Percentiles rank a stretch among this genome's conserved stretches.
These are phyloP conservation scores for Tetrax tetrax DNA, from an alignment of 2,113 vertebrate genomes.

Conservation along the genomic window DNA sequence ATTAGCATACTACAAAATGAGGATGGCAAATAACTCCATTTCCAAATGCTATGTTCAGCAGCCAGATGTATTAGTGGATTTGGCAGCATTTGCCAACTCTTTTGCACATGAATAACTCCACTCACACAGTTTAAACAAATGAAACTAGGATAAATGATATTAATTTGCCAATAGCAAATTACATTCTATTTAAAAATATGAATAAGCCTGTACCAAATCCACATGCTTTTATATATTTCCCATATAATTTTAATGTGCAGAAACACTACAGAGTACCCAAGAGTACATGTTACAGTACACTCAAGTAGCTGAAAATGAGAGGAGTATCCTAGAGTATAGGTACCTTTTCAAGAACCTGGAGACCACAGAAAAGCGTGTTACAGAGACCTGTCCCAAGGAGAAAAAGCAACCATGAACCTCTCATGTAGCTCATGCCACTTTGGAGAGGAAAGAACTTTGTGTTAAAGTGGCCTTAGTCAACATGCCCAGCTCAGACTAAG, in stretches of 20 bases:
- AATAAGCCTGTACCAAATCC: constrained; percentile 2
- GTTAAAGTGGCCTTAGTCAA: not conserved
- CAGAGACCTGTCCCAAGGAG: not conserved
- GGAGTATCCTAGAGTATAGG: not conserved
- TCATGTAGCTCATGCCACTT: not conserved
- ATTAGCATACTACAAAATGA: constrained; percentile 6
- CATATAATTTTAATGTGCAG: not conserved
- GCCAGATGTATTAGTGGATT: constrained; percentile 39
- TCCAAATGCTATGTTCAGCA: constrained; percentile 19
- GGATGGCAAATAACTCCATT: constrained; percentile 6
- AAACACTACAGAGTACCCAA: not conserved
- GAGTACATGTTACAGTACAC: not conserved
- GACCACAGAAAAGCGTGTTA: too few species aligned
- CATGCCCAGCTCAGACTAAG: not conserved
- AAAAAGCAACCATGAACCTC: not conserved
- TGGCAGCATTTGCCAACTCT: constrained; percentile 22
- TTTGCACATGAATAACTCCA: constrained; percentile 40
- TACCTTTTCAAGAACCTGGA: not conserved
- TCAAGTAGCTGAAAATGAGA: not conserved
- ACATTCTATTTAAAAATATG: constrained; percentile 14
- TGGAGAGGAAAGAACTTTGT: not conserved
- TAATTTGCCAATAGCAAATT: constrained; percentile 58
- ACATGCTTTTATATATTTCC: not conserved
- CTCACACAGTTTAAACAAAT: constrained; percentile 27
- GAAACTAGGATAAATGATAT: constrained; percentile 31